Evolutionary conservation across 1,140 invertebrate species (phyloP).

Genomic region (Heliconius melpomene): DNA sequence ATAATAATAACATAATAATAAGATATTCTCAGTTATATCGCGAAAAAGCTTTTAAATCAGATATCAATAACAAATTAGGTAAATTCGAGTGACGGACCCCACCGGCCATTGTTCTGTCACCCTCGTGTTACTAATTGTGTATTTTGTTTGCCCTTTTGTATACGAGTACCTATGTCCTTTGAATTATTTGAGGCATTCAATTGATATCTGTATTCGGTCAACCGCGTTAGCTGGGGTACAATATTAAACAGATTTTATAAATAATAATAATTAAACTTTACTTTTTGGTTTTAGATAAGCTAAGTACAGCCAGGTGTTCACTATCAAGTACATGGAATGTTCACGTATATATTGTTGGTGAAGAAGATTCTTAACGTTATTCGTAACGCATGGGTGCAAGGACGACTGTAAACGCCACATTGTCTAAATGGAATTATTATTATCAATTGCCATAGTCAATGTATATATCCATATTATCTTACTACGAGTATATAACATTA

Average conservation of each 20-base stretch:
- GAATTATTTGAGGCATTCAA: constrained; percentile 45
- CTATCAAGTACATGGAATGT: no score
- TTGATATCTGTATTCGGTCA: constrained; percentile 37
- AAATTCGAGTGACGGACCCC: constrained; percentile 46
- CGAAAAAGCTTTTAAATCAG: constrained; percentile 31
- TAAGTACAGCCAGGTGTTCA: no score
- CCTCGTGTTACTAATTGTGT: constrained; percentile 65
- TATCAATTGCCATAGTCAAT: no score
- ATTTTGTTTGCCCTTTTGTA: constrained; percentile 68
- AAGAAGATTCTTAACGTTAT: no score
- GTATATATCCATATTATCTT: no score
- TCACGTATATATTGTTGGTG: no score
- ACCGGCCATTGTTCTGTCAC: constrained; percentile 56
- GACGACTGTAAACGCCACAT: no score
- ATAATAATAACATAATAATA: no score
- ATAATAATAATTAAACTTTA: neutral
- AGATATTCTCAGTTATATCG: no score
- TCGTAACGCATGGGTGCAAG: no score
- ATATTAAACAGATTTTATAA: neutral
- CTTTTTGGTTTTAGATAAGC: neutral
- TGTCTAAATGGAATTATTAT: no score
- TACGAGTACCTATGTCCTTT: constrained; percentile 41
- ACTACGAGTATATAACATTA: no score
- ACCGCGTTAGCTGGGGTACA: neutral
- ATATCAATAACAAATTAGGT: constrained; percentile 70